Conservation (phyloP, 2,113 vertebrate genomes). For the Pseudolaguvia tuberculata region DNA sequence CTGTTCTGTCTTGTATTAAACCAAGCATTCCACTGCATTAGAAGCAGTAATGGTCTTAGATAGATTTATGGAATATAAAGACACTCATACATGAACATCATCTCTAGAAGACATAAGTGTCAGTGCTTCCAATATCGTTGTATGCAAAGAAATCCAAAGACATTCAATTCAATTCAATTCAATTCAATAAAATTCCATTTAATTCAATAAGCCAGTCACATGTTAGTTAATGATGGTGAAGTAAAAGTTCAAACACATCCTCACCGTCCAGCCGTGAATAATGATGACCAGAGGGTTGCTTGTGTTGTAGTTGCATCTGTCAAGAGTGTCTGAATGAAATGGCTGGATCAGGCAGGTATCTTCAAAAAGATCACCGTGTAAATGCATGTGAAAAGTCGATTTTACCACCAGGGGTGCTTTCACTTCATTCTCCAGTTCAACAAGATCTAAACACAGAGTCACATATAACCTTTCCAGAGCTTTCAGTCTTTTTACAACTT, state of each 20-base stretch:
- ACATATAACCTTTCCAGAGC: slow-evolving; percentile 7
- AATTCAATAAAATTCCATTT: no score
- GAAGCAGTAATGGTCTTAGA: not conserved
- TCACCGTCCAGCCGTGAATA: slow-evolving; percentile 83
- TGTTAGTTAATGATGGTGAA: no score
- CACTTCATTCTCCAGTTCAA: not conserved
- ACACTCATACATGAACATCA: not conserved
- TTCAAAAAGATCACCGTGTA: slow-evolving; percentile 25
- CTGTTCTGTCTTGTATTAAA: not conserved
- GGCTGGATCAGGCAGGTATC: slow-evolving; percentile 63
- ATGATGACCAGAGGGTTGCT: slow-evolving; percentile 74
- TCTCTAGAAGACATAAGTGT: not conserved
- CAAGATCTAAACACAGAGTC: slow-evolving; percentile 7
- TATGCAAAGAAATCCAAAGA: no score
- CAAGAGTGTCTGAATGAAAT: slow-evolving; percentile 56
- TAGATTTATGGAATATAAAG: not conserved
- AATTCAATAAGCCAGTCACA: no score
- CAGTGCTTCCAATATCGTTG: no score
- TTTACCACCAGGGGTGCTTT: slow-evolving; percentile 1
- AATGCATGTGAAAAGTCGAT: slow-evolving; percentile 70
- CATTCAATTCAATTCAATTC: no score
- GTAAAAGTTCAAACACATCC: slow-evolving; percentile 3
- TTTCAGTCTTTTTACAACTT: not conserved
- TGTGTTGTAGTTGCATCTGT: slow-evolving; percentile 72
- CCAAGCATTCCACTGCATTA: not conserved